Conservation (phyloP, 2,113 vertebrate genomes). For the Anser cygnoides region DNA sequence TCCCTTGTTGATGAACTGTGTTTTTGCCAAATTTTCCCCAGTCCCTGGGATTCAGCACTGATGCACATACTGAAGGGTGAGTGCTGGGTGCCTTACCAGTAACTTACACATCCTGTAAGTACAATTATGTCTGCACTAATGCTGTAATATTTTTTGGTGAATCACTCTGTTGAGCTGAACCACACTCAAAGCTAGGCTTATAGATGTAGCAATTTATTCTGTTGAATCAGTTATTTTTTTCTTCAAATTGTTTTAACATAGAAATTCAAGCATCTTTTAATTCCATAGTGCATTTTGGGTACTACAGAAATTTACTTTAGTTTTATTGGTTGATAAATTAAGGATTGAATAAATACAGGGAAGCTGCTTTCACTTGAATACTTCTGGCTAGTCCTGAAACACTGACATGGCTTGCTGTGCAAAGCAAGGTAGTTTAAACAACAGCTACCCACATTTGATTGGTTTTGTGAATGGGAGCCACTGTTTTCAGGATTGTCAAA, state of each 20-base stretch:
- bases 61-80: background rate
- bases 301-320: background rate
- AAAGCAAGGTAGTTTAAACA: background rate
- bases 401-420: background rate
- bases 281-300: background rate
- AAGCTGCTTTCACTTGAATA: background rate
- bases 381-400: background rate
- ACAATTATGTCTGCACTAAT: background rate
- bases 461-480: background rate
- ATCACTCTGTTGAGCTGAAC: fast-evolving
- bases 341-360: background rate
- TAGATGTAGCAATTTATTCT: background rate
- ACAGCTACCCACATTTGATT: background rate
- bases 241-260: background rate
- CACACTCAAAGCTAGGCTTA: background rate
- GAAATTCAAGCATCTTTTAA: background rate
- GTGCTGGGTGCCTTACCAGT: background rate
- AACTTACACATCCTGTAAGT: background rate
- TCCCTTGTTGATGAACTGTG: background rate
- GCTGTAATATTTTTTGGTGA: background rate
- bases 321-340: background rate
- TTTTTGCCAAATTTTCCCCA: background rate
- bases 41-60: background rate
- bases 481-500: background rate
- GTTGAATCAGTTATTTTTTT: background rate